Evolutionary conservation across 2,797 vertebrate genomes (phyloP), one percentile per base, ranked within the genome.

Genomic region (Leptoclinus maculatus): DNA sequence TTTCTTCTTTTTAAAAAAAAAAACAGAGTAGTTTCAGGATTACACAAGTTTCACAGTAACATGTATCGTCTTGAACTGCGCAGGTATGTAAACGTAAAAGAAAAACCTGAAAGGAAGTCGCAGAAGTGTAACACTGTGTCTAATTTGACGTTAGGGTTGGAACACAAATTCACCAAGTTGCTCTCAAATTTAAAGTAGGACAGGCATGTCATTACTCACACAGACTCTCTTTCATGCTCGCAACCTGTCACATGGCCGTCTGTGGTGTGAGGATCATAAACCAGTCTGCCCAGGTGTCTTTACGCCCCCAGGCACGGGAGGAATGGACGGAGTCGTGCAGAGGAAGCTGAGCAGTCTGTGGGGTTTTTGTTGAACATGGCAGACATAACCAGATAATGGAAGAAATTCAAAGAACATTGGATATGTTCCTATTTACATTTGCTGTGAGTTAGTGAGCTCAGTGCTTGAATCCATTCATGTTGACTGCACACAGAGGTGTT

Each of bases 261-360:
- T 86, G 58, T 19, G 21, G 51, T 25, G 56, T 2, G 11, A 9
- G 70, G 58, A 68, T 75, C 66, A 13, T 63, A 89, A 95, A 95
- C 95, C 92, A 87, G 95, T 93, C 85, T 32, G 89, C 82, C 92
- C 88, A 91, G 94, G 76, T 94, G 85, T 85, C 73, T 76, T n/a
- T 2, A 53, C 7, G 3, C 66, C 77, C 57, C 39, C 56, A 86
- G 80, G 82, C 79, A 89, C 43, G 80, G 66, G 41, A 89, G 87
- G 88, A 94, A 92, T 88, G 74, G 67, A 83, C 83, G 54, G 56
- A 66, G 75, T 65, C 45, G 32, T 25, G 54, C 3, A 58, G n/a
- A 25, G 57, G 75, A 64, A 45, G 75, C 39, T 19, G 11, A 56
- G 58, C 36, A n/a, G 59, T 66, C 36, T n/a, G 49, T 7, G 2